These are phyloP conservation scores for Ruditapes philippinarum DNA, from an alignment of 1,140 invertebrate species.

Conservation along the genomic window DNA sequence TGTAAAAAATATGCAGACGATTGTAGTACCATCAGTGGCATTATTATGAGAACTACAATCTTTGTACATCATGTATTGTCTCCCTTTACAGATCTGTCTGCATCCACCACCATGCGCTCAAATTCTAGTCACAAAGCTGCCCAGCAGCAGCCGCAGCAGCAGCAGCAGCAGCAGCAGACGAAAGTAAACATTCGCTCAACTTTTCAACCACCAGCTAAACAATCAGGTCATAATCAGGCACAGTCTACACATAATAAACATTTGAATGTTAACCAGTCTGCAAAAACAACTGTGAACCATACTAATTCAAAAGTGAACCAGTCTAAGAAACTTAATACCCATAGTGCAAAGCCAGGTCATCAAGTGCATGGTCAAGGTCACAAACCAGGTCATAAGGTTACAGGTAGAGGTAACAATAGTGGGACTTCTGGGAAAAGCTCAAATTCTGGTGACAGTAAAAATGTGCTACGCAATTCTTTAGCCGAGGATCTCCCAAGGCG, in stretches of 20 bases:
- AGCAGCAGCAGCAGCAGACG: constrained; percentile 9
- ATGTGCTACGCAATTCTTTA: constrained; percentile 63
- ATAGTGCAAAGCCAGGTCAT: constrained; percentile 53
- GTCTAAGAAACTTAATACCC: constrained; percentile 51
- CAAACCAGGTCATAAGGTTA: constrained; percentile 13
- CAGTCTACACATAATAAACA: constrained; percentile 45
- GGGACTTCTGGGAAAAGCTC: constrained; percentile 32
- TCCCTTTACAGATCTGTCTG: constrained; percentile 17
- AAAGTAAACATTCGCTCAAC: constrained; percentile 34
- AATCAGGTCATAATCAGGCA: not conserved
- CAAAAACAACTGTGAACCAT: constrained; percentile 36
- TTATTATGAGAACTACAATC: no score
- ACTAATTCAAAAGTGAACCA: constrained; percentile 47
- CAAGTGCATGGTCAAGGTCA: not conserved
- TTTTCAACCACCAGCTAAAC: constrained; percentile 16
- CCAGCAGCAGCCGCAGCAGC: no score
- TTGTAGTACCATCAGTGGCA: no score
- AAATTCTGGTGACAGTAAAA: constrained; percentile 41
- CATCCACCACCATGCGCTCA: not conserved
- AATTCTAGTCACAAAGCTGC: constrained; percentile 5
- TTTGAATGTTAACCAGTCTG: constrained; percentile 54
- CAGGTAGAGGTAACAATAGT: constrained; percentile 16
- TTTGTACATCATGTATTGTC: no score
- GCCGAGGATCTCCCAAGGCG: constrained; percentile 74
- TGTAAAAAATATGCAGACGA: no score